Percentiles rank a stretch among this genome's conserved stretches.
These are phyloP conservation scores for Collichthys lucidus DNA, from an alignment of 2,113 vertebrate species.

Conservation along the genomic window DNA sequence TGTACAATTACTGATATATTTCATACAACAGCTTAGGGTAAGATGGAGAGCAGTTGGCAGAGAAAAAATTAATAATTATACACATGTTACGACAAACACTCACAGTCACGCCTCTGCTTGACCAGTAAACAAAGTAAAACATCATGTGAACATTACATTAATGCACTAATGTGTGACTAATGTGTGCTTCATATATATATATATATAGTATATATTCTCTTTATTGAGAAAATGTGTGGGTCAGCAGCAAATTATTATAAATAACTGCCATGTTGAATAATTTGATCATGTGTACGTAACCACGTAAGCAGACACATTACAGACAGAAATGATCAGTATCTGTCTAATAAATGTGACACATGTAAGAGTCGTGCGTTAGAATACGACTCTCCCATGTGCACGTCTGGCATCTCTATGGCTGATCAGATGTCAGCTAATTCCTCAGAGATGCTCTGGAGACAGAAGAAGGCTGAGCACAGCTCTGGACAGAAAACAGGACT, in stretches of 20 bases:
- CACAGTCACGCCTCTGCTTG: conserved; percentile 15
- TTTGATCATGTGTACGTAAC: neutral
- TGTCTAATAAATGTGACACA: conserved; percentile 26
- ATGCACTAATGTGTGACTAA: neutral
- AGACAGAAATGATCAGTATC: conserved; percentile 27
- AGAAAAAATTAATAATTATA: conserved; percentile 27
- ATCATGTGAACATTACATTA: neutral
- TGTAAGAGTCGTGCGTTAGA: conserved; percentile 16
- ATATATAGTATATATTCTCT: neutral
- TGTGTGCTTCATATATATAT: neutral
- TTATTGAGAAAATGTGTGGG: neutral
- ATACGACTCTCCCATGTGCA: conserved; percentile 24
- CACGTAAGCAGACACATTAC: conserved; percentile 9
- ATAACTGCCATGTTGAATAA: conserved; percentile 13
- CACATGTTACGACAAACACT: conserved; percentile 20
- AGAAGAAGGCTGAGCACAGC: conserved; percentile 42
- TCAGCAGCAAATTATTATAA: conserved; percentile 13
- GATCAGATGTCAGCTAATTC: conserved; percentile 65
- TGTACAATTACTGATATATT: conserved; percentile 39
- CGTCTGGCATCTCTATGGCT: conserved; percentile 38
- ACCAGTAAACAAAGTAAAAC: neutral
- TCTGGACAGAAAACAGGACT: conserved; percentile 39
- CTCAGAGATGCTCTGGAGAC: conserved; percentile 58
- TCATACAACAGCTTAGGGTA: conserved; percentile 44
- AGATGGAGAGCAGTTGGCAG: conserved; percentile 38